Percentiles rank a stretch among this genome's conserved stretches.
Evolutionary conservation across 2,113 vertebrate species (phyloP).

Genomic region (Phainopepla nitens): DNA sequence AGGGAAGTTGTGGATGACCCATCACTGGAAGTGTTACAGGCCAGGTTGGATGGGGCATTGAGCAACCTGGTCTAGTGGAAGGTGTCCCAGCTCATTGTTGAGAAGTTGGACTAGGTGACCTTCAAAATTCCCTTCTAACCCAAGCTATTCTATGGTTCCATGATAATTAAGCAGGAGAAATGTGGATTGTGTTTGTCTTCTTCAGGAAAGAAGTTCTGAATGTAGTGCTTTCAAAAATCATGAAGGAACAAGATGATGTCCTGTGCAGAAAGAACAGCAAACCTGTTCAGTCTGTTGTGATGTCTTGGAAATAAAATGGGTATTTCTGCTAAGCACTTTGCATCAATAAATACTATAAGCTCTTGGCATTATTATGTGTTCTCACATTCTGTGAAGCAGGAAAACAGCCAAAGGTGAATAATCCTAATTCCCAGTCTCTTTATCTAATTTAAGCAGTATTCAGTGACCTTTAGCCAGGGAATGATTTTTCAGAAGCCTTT

Average conservation of each 20-base stretch:
- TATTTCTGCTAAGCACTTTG: neutral
- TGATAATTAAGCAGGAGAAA: neutral
- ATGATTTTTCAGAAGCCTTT: conserved; percentile 35
- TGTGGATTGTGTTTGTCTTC: neutral
- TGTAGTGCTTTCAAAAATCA: neutral
- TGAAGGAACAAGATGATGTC: neutral
- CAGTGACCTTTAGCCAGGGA: conserved; percentile 32
- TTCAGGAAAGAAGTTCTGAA: neutral
- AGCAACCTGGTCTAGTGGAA: neutral
- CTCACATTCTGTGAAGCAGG: neutral
- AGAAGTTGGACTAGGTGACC: neutral
- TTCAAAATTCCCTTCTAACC: neutral
- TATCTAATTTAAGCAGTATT: conserved; percentile 38
- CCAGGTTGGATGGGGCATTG: neutral
- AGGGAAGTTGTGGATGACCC: neutral
- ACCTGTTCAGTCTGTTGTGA: neutral
- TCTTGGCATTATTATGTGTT: conserved; percentile 34
- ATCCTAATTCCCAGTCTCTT: conserved; percentile 18
- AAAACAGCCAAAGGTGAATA: conserved; percentile 34
- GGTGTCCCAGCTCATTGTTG: neutral
- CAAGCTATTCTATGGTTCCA: neutral
- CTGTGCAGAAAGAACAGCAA: neutral
- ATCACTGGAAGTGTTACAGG: neutral
- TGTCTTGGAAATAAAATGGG: neutral
- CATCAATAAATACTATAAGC: neutral